Conservation (phyloP, 2,888 invertebrate genomes). For the Gordius sp. region DNA sequence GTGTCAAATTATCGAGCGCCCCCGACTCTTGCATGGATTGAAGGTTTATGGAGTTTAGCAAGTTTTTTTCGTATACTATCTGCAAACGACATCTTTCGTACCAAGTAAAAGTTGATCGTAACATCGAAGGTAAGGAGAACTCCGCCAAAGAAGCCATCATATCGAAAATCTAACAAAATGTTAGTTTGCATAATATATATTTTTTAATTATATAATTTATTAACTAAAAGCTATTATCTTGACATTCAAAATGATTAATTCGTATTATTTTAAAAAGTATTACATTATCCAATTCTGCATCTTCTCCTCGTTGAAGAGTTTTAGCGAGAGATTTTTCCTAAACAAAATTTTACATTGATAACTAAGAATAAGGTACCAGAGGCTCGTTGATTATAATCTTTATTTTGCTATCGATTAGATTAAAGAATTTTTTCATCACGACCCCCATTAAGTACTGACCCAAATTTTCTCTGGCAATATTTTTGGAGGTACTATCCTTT, state of each 20-base stretch:
- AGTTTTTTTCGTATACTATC: not conserved
- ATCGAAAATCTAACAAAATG: conserved; percentile 41
- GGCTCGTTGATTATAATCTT: not conserved
- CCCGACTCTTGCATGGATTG: no score
- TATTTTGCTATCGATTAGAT: not conserved
- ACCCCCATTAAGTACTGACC: no score
- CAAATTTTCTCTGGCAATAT: no score
- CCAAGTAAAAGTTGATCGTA: conserved; percentile 75
- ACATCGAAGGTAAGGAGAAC: conserved; percentile 74
- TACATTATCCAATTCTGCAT: not conserved
- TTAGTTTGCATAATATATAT: not conserved
- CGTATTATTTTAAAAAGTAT: conserved; percentile 3
- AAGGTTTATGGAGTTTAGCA: no score
- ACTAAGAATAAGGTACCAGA: not conserved
- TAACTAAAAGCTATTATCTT: no score
- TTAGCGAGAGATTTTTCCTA: conserved; percentile 1
- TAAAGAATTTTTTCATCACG: no score
- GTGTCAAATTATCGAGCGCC: no score
- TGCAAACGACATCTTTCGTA: conserved; percentile 36
- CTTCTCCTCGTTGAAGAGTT: not conserved
- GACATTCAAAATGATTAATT: no score
- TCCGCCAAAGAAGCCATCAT: conserved; percentile 81
- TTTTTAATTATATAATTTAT: not conserved
- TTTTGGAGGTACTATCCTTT: no score
- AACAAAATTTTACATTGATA: not conserved